Conservation (phyloP, 1,140 invertebrate species). For the Trinorchestia longiramus region DNA sequence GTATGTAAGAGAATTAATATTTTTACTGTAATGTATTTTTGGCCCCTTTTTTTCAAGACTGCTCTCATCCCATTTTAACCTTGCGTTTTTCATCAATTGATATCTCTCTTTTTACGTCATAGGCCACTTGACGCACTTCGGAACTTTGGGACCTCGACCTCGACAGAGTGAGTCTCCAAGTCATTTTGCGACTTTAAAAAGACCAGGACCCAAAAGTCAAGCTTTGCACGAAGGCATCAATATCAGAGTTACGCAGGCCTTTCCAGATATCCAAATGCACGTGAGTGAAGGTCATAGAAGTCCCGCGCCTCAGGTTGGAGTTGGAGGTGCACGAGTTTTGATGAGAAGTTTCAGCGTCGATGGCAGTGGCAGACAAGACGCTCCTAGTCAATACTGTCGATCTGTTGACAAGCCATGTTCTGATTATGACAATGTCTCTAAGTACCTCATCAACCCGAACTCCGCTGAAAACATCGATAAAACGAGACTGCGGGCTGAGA, state of each 20-base stretch:
- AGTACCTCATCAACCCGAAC: slow-evolving; percentile 37
- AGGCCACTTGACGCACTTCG: slow-evolving; percentile 16
- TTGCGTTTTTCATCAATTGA: not conserved
- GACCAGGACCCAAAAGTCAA: not conserved
- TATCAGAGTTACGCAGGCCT: not conserved
- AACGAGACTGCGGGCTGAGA: slow-evolving; percentile 31
- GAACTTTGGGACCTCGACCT: not conserved
- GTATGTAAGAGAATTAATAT: no score
- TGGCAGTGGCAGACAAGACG: not conserved
- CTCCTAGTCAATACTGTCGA: not conserved
- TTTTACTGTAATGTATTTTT: not conserved
- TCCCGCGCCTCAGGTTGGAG: not conserved
- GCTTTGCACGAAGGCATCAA: not conserved
- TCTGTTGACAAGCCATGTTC: slow-evolving; percentile 11
- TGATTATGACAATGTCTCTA: slow-evolving; percentile 37
- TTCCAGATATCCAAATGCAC: slow-evolving; percentile 26
- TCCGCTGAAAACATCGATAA: slow-evolving; percentile 35
- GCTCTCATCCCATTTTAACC: not conserved
- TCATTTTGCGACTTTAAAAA: slow-evolving; percentile 31
- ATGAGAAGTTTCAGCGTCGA: slow-evolving; percentile 37
- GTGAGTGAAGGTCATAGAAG: not conserved
- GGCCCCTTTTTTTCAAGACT: not conserved
- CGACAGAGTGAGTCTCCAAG: slow-evolving; percentile 21
- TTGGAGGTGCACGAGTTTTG: not conserved
- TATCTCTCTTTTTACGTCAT: not conserved